Percentiles rank a stretch among this genome's conserved stretches.
Conservation (phyloP, 2,113 vertebrate species). For the Equus quagga region DNA sequence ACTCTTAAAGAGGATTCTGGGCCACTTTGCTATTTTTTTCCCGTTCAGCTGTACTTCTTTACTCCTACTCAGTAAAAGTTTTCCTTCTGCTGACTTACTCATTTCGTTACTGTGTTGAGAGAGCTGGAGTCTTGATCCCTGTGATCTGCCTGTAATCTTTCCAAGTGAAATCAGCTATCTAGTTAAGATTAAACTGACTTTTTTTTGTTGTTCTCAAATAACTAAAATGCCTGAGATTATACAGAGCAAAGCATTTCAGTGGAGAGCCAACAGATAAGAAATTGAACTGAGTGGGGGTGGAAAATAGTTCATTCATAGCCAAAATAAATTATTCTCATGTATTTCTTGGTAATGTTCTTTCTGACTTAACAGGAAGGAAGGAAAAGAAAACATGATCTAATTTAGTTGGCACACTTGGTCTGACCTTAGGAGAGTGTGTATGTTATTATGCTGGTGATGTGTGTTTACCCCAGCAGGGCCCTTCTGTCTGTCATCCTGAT, state of each 20-base stretch:
- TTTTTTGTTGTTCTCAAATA: conserved; percentile 66
- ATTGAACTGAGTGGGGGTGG: not conserved
- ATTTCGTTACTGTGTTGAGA: not conserved
- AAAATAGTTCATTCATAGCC: conserved; percentile 60
- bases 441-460: not conserved
- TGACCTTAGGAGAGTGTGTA: conserved; percentile 24
- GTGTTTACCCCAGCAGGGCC: not conserved
- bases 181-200: conserved; percentile 57
- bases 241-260: conserved; percentile 8
- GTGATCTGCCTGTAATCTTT: not conserved
- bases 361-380: conserved; percentile 54
- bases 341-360: conserved; percentile 69
- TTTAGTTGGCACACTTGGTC: conserved; percentile 66
- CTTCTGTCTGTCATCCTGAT: not conserved
- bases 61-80: not conserved
- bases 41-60: not conserved
- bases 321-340: conserved; percentile 62
- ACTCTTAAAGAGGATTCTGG: conserved; percentile 5
- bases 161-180: conserved; percentile 44
- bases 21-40: not conserved
- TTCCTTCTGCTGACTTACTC: not conserved
- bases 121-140: not conserved
- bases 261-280: conserved; percentile 61
- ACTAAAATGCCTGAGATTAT: conserved; percentile 26
- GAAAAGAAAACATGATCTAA: conserved; percentile 72